Evolutionary conservation across 2,888 invertebrate species (phyloP).

Genomic region (Dasysyrphus albostriatus): DNA sequence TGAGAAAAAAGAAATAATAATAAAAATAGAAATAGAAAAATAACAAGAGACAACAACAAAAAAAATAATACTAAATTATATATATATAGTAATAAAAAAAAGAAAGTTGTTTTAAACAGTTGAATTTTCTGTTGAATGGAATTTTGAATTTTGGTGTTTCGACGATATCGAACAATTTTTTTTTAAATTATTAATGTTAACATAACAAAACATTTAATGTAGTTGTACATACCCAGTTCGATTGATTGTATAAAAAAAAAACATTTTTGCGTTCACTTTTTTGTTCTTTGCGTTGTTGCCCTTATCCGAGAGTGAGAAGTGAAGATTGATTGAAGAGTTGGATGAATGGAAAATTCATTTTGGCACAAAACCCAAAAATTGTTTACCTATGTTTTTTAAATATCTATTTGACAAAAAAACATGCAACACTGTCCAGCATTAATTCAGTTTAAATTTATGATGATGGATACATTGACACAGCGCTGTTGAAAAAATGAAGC

Average conservation of each 20-base stretch:
- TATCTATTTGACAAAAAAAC: slow-evolving; percentile 9
- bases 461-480: slow-evolving; percentile 29
- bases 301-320: slow-evolving; percentile 35
- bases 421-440: slow-evolving; percentile 46
- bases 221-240: slow-evolving; percentile 73
- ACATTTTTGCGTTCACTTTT: slow-evolving; percentile 23
- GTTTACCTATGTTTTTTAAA: slow-evolving; percentile 3
- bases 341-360: slow-evolving; percentile 24
- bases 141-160: slow-evolving; percentile 68
- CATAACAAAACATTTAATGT: slow-evolving; percentile 71
- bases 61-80: slow-evolving; percentile 29
- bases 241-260: slow-evolving; percentile 35
- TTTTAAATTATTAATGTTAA: slow-evolving; percentile 43
- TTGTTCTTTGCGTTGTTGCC: slow-evolving; percentile 15
- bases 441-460: slow-evolving; percentile 15
- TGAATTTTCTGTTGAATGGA: slow-evolving; percentile 45
- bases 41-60: slow-evolving; percentile 36
- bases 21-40: slow-evolving; percentile 8
- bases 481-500: slow-evolving; percentile 36
- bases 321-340: slow-evolving; percentile 12
- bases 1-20: slow-evolving; percentile 45
- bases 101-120: slow-evolving; percentile 37
- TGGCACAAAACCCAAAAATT: slow-evolving; percentile 6
- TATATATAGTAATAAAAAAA: slow-evolving; percentile 31
- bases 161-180: slow-evolving; percentile 38